Base-by-base conservation (phyloP, 2,797 vertebrate genomes). In the Platalea minor region DNA sequence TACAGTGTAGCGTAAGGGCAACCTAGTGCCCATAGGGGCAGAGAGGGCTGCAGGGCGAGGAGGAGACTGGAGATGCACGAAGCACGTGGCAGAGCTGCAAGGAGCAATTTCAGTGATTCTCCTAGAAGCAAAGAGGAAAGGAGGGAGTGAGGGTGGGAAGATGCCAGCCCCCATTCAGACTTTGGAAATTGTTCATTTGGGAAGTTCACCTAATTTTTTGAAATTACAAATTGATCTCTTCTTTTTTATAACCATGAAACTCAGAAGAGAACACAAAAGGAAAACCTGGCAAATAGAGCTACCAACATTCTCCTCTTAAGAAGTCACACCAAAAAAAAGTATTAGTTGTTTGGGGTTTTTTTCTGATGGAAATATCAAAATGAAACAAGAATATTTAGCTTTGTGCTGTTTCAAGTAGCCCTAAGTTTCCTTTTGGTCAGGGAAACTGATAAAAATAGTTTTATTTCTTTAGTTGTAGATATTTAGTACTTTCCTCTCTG, bases 1-100 rank as follows among this genome's bases (percentile, higher is more conserved):
- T n/a, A 5, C 20, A 45, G 65, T 2, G 11, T 2, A 35, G 17
- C 4, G 26, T 35, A 37, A 70, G 48, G 39, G 8, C n/a, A 86
- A 45, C 11, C 12, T 18, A 56, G 54, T 3, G 29, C 26, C 13
- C 60, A 5, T 11, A 0, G 0, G 0, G 59, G 69, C 37, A 76
- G 65, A 56, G 48, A 29, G 21, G 35, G 51, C 51, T 88, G 60
- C 57, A 39, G 50, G 73, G 48, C 20, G 17, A 78, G 45, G 16
- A 72, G 89, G 54, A 78, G 37, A 23, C 2, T 5, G 33, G 35
- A n/a, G 67, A 17, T 18, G 77, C 51, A 59, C 56, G 29, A 59
- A 69, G 54, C 13, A 4, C 1, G 1, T 4, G n/a, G n/a, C 67
- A 64, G 57, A 75, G 65, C 45, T 84, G 35, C 70, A 39, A 76